Percentiles rank a stretch among this genome's conserved stretches.
phyloP scores from a whole-genome alignment of 92 coral and sea anemone genomes.

The Zoanthus sansibaricus region DNA sequence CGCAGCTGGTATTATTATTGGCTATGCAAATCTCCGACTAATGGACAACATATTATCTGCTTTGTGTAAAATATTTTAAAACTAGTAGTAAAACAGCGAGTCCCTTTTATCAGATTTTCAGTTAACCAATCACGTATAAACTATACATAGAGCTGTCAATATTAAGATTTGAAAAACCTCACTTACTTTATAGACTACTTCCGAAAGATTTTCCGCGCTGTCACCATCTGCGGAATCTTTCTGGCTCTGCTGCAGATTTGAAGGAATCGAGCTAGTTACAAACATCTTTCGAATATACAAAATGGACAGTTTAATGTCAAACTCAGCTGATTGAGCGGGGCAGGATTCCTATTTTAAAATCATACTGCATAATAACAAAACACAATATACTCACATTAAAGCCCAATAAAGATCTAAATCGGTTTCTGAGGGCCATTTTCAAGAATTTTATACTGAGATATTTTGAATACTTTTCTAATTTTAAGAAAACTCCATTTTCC shows the following conservation, averaged over 20 bases:
- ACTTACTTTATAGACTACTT: conserved; percentile 79
- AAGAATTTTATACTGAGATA: background rate
- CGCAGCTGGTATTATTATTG: background rate
- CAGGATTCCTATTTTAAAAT: background rate
- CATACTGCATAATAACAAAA: background rate
- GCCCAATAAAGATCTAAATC: conserved; percentile 91
- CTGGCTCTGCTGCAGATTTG: conserved; percentile 68
- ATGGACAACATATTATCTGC: background rate
- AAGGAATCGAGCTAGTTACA: background rate
- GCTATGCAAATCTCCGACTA: conserved; percentile 1
- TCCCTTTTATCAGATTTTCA: background rate
- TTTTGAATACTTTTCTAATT: background rate
- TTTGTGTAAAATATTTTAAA: background rate
- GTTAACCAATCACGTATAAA: background rate
- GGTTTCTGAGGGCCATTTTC: conserved; percentile 84
- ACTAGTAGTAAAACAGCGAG: background rate
- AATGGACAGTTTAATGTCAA: background rate
- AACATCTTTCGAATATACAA: background rate
- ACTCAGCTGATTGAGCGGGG: background rate
- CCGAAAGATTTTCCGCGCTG: conserved; percentile 75
- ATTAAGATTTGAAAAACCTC: background rate
- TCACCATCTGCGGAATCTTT: conserved; percentile 76
- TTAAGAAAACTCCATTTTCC: background rate
- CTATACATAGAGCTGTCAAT: background rate
- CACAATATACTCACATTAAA: conserved; percentile 78